Percentiles rank a stretch among this genome's conserved stretches.
These are phyloP conservation scores for Melipona quadrifasciata DNA, from an alignment of 1,140 invertebrate genomes.

Conservation along the genomic window DNA sequence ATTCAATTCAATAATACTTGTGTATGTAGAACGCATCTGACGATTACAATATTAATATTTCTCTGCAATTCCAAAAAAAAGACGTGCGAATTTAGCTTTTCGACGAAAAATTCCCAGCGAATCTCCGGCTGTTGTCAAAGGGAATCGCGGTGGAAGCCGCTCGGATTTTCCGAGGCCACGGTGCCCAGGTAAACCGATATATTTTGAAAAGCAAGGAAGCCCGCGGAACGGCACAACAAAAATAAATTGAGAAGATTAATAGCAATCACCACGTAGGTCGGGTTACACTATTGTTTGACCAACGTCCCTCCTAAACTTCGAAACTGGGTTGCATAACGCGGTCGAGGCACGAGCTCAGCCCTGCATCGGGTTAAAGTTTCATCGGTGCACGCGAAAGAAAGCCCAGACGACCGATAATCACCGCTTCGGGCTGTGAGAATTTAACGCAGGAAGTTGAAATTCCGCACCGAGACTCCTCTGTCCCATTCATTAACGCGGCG, in stretches of 20 bases:
- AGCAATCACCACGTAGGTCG: slow-evolving; percentile 67
- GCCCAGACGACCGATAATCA: too few species aligned
- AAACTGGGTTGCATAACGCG: slow-evolving; percentile 66
- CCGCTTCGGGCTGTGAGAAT: not conserved
- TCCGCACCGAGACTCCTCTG: not conserved
- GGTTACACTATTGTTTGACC: slow-evolving; percentile 67
- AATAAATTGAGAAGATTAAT: slow-evolving; percentile 70
- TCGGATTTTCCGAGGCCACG: not conserved
- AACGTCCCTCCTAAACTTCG: slow-evolving; percentile 60
- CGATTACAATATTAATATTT: not conserved
- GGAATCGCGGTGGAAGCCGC: not conserved
- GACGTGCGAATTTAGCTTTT: not conserved
- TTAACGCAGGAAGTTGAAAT: not conserved
- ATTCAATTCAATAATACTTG: not conserved
- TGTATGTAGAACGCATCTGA: not conserved
- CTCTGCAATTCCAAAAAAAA: not conserved
- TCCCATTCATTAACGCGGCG: not conserved
- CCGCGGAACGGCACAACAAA: slow-evolving; percentile 33
- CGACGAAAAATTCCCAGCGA: not conserved
- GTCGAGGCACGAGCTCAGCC: not conserved
- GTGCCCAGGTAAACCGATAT: slow-evolving; percentile 8
- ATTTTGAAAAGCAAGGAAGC: slow-evolving; percentile 32
- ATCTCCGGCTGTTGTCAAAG: not conserved
- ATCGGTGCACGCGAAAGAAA: not conserved
- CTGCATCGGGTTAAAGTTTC: slow-evolving; percentile 22